A percentile compares a stretch with the other conserved stretches of the same genome.
Evolutionary conservation across 2,113 vertebrate species (phyloP).

Genomic region (Pedionomus torquatus): DNA sequence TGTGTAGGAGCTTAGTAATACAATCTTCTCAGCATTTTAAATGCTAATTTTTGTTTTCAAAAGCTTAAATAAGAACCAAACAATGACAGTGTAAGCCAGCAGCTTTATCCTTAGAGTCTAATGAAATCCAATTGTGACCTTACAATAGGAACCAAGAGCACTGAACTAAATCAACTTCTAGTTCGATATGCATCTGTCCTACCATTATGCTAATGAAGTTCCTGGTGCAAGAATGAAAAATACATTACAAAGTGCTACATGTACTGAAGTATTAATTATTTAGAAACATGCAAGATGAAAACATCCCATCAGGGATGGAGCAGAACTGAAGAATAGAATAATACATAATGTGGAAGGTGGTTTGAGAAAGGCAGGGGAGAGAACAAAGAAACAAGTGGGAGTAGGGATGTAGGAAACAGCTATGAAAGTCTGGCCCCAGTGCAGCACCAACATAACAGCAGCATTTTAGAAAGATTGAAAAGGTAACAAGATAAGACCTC

Average conservation of each 20-base stretch:
- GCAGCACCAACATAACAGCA: background rate
- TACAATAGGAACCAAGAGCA: background rate
- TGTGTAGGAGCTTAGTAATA: background rate
- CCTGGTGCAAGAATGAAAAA: background rate
- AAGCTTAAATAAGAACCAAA: background rate
- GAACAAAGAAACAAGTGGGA: background rate
- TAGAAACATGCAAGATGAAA: background rate
- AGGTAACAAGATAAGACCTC: background rate
- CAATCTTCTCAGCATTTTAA: background rate
- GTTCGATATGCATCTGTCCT: background rate
- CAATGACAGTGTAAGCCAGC: background rate
- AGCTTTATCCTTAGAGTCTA: background rate
- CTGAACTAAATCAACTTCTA: background rate
- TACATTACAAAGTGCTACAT: background rate
- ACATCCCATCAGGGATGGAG: background rate
- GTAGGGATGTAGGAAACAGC: background rate
- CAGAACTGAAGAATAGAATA: background rate
- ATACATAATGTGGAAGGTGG: background rate
- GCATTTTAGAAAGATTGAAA: background rate
- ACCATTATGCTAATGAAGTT: background rate
- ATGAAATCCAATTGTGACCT: background rate
- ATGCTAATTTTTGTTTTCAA: background rate
- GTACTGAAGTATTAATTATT: background rate
- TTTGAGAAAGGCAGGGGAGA: background rate
- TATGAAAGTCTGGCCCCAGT: background rate